phyloP scores from a whole-genome alignment of 2,888 invertebrate species.

The Orthonevra nobilis region DNA sequence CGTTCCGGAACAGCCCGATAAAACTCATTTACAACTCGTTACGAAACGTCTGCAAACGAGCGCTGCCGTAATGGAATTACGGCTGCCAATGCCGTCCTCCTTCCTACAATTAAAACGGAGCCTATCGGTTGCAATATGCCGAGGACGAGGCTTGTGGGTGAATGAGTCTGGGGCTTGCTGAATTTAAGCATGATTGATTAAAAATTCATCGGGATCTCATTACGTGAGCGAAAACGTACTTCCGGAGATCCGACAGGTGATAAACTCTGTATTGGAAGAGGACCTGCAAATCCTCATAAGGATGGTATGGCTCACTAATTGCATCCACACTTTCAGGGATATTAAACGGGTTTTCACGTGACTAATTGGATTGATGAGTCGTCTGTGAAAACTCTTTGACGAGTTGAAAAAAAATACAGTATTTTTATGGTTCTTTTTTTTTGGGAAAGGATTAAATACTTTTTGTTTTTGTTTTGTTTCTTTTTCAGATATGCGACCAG shows the following conservation, averaged over 20 bases:
- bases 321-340: slow-evolving; percentile 31
- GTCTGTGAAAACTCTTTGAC: slow-evolving; percentile 31
- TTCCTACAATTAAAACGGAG: slow-evolving; percentile 21
- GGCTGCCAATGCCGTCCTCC: slow-evolving; percentile 30
- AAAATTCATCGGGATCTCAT: slow-evolving; percentile 43
- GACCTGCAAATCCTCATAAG: slow-evolving; percentile 1
- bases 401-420: slow-evolving; percentile 23
- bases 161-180: too few relatives aligned
- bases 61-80: slow-evolving; percentile 32
- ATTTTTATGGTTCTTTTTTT: too few relatives aligned
- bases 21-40: slow-evolving; percentile 50
- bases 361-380: slow-evolving; percentile 48
- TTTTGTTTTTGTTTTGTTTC: slow-evolving; percentile 23
- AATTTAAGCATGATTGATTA: slow-evolving; percentile 33
- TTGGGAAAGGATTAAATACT: background rate
- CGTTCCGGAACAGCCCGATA: slow-evolving; percentile 26
- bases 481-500: slow-evolving; percentile 45
- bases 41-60: slow-evolving; percentile 10
- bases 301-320: slow-evolving; percentile 34
- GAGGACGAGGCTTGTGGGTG: background rate
- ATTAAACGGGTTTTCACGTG: slow-evolving; percentile 11
- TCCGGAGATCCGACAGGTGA: slow-evolving; percentile 25
- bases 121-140: background rate
- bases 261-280: slow-evolving; percentile 33
- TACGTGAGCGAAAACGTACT: too few relatives aligned